phyloP scores from a whole-genome alignment of 2,888 invertebrate species.

The Actias luna region DNA sequence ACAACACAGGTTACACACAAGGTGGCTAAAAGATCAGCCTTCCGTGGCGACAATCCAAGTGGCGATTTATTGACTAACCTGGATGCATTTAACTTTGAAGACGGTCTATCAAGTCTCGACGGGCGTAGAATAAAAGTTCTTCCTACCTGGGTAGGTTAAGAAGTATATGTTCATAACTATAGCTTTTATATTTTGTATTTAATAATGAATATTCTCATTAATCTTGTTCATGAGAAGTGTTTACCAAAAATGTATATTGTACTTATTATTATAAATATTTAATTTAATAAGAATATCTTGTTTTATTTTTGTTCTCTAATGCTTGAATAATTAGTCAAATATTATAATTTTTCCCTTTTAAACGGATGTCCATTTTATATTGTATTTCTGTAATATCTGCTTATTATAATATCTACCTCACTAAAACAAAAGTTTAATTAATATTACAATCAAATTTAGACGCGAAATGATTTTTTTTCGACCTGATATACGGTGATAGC shows the following conservation, averaged over 20 bases:
- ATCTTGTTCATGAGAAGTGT: slow-evolving; percentile 9
- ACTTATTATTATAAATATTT: neutral
- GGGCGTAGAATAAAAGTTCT: slow-evolving; percentile 71
- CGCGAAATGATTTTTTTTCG: too few relatives aligned
- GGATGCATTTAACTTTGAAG: slow-evolving; percentile 57
- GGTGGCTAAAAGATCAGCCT: slow-evolving; percentile 58
- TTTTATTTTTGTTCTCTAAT: neutral
- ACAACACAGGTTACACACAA: slow-evolving; percentile 53
- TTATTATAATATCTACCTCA: too few relatives aligned
- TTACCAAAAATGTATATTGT: slow-evolving; percentile 18
- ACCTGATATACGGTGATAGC: too few relatives aligned
- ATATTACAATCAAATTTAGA: too few relatives aligned
- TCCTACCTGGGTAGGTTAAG: slow-evolving; percentile 70
- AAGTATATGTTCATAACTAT: neutral
- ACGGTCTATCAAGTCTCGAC: slow-evolving; percentile 51
- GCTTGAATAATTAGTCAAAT: neutral
- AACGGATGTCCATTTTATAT: too few relatives aligned
- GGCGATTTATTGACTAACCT: slow-evolving; percentile 62
- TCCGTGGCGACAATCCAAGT: slow-evolving; percentile 60
- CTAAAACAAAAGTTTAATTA: too few relatives aligned
- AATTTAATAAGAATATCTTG: neutral
- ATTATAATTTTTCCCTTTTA: neutral
- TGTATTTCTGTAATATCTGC: too few relatives aligned
- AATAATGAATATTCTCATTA: neutral
- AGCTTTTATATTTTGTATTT: slow-evolving; percentile 1